These are phyloP conservation scores for Rhabdomys pumilio DNA, from an alignment of 2,797 vertebrate genomes.

Conservation along the genomic window DNA sequence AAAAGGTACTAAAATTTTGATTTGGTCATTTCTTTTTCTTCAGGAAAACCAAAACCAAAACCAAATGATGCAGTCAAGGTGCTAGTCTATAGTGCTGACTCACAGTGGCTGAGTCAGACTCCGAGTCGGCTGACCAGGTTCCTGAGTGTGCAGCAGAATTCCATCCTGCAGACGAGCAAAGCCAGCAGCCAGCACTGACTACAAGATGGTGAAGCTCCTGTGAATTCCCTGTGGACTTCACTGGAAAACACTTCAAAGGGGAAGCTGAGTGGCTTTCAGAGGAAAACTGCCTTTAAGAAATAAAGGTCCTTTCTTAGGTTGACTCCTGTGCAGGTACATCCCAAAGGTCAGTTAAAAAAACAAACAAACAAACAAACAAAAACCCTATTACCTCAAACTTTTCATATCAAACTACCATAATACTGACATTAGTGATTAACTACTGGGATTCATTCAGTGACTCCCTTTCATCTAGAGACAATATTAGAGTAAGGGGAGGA, in stretches of 20 bases:
- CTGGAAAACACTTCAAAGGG: slow-evolving; percentile 90
- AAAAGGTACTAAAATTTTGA: background rate
- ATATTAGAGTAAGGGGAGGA: background rate
- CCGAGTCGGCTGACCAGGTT: background rate
- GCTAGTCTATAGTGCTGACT: background rate
- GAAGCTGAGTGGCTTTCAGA: slow-evolving; percentile 88
- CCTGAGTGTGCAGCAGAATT: slow-evolving; percentile 89
- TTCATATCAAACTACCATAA: background rate
- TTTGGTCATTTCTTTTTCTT: background rate
- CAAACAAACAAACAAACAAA: background rate
- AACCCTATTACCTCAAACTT: background rate
- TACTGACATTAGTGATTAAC: background rate
- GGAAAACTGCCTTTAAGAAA: background rate
- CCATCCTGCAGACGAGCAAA: slow-evolving; percentile 86
- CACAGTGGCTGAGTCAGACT: slow-evolving; percentile 84
- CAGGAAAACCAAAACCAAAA: background rate
- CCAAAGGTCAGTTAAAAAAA: background rate
- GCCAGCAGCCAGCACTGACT: slow-evolving; percentile 91
- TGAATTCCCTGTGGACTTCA: slow-evolving; percentile 92
- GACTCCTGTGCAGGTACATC: background rate
- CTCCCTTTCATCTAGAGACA: background rate
- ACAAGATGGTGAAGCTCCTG: slow-evolving; percentile 89
- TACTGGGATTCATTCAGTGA: background rate
- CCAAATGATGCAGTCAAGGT: background rate
- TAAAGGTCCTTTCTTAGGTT: background rate